Base-by-base conservation (phyloP, 2,797 vertebrate species). In the Bryconaethiops microstoma region DNA sequence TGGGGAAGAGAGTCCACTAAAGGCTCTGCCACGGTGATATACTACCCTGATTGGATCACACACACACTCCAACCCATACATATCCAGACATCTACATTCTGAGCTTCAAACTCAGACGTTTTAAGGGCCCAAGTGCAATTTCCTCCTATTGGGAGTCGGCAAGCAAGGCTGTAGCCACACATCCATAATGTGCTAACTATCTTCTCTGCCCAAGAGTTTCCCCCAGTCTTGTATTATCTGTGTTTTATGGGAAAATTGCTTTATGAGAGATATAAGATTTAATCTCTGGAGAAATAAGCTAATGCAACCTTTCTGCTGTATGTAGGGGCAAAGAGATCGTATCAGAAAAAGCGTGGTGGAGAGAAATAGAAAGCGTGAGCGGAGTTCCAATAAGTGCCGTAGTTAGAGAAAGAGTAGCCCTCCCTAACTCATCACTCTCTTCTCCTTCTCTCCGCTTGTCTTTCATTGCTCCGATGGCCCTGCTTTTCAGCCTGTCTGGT, bases 231-330 rank as follows among this genome's bases (percentile, higher is more conserved):
- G 74, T 77, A 89, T 88, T 87, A 89, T 89, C 86, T 82, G 74
- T 89, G 83, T 89, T 90, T 86, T 85, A 83, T 85, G 68, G 73
- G 74, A 81, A 90, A 89, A 90, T 87, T 88, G 87, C 67, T 84
- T 81, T 81, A 88, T 80, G 80, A 83, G 77, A 86, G 86, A 91
- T 86, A 84, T 83, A 78, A 90, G 85, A 92, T 89, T 83, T 86
- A 87, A 92, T 92, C 90, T 89, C 45, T 83, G 39, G 79, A 83
- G 88, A 86, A 90, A 91, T 88, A 91, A 92, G 91, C 85, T 84
- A 90, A 91, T 90, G 89, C 67, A 90, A 85, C 86, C 84, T 88
- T 91, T 91, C 78, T 84, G 86, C 83, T 83, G 74, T 86, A 87
- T 83, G 84, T 84, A 88, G 82, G 50, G 59, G 48, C 57, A 76